Conservation (phyloP, 2,797 vertebrate species). For the Chelon auratus region DNA sequence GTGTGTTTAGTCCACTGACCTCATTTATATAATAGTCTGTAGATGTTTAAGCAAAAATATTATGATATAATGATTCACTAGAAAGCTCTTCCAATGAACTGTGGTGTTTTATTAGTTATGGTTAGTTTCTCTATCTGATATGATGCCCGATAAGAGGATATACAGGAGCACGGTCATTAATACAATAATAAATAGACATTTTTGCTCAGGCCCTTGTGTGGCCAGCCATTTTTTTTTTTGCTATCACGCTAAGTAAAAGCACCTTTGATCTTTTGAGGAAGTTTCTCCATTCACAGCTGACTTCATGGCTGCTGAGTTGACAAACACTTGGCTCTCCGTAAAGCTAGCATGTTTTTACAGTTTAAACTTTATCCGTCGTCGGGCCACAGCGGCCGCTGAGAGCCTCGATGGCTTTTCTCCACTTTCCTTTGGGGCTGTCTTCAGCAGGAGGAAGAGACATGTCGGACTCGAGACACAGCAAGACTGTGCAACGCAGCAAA, state of each 20-base stretch:
- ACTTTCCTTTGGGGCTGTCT: slow-evolving; percentile 66
- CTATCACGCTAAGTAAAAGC: slow-evolving; percentile 11
- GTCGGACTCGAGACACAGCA: slow-evolving; percentile 2
- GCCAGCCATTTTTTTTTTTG: slow-evolving; percentile 40
- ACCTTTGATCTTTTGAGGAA: slow-evolving; percentile 80
- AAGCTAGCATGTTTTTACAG: slow-evolving; percentile 37
- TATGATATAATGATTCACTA: neutral
- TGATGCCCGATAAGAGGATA: neutral
- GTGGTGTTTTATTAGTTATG: neutral
- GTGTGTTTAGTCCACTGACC: neutral
- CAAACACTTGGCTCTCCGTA: slow-evolving; percentile 72
- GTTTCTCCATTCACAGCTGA: slow-evolving; percentile 30
- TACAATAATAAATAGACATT: slow-evolving; percentile 12
- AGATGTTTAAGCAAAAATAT: neutral
- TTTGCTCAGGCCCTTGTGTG: slow-evolving; percentile 45
- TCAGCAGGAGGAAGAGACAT: slow-evolving; percentile 16
- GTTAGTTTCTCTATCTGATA: neutral
- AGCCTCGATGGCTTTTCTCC: slow-evolving; percentile 78
- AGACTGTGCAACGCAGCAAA: slow-evolving; percentile 20
- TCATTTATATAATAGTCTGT: neutral
- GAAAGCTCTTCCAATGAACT: neutral
- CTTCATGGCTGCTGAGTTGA: slow-evolving; percentile 35
- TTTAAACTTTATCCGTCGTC: slow-evolving; percentile 31
- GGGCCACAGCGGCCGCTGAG: neutral
- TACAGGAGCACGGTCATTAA: neutral